Base-by-base conservation (phyloP, 2,888 invertebrate genomes). In the Panopea generosa region DNA sequence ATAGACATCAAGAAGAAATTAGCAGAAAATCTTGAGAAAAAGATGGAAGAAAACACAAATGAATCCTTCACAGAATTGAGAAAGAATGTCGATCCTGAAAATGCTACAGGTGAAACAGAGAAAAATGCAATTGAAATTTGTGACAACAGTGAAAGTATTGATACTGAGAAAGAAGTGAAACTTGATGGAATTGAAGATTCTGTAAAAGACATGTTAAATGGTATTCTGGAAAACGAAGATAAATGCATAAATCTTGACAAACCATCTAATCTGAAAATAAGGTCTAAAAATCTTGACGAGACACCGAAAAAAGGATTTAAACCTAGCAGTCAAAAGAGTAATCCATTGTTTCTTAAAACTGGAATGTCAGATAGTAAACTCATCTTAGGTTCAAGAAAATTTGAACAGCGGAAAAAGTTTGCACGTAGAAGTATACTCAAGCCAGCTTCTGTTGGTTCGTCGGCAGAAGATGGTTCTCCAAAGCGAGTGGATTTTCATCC, bases 401-500 rank as follows among this genome's bases (percentile, higher is more conserved):
- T 85, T 76, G 79, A 82, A 16, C 83, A 73, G 59, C 50, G 77
- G 6, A 52, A 66, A 60, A 74, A 67, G 2, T 47, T 83, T 9
- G 85, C 83, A 1, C 66, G 83, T 29, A 43, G 84, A 16, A 84
- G 84, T 62, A 84, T 86, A 38, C 61, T 84, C 2, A 86, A 84
- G 50, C 74, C 76, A 14, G 38, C 63, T 11, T 22, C 72, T 14
- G 26, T 29, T 0, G 33, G 26, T 7, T 53, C 66, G 7, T 22
- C 38, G 22, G 22, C 52, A 22, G 61, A 63, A 9, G 57, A 66
- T 6, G 24, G 20, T 2, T 82, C 84, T 0, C 82, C 83, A 9
- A 67, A 67, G 52, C 43, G 68, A n/a, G 53, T 20, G 14, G 67
- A 62, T 18, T 85, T 85, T 47, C 82, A 83, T 63, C 86, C 86